phyloP scores from a whole-genome alignment of 2,888 invertebrate genomes.

The Hemaris fuciformis region DNA sequence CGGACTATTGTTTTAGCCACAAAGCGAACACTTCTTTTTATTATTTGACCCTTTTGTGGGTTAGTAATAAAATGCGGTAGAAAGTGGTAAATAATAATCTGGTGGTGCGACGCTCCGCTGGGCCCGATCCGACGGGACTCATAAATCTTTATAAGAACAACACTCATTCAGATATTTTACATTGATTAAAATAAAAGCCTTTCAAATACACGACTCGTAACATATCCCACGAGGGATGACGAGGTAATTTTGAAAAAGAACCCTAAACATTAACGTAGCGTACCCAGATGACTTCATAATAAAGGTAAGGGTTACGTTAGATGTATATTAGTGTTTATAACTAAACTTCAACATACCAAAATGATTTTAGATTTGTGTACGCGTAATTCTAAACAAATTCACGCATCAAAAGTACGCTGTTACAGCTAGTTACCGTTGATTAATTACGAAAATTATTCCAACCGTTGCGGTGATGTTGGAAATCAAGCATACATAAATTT shows the following conservation, averaged over 20 bases:
- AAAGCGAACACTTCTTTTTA: conserved; percentile 50
- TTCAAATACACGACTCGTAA: conserved; percentile 5
- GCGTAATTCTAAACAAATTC: neutral
- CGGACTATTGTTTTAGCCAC: conserved; percentile 42
- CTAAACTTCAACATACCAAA: neutral
- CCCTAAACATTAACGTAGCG: neutral
- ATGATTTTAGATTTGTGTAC: neutral
- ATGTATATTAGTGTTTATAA: conserved; percentile 2
- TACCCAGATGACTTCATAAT: conserved; percentile 7
- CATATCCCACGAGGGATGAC: conserved; percentile 10
- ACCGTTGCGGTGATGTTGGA: neutral
- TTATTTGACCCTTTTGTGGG: conserved; percentile 51
- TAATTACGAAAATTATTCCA: neutral
- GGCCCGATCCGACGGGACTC: conserved; percentile 32
- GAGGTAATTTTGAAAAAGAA: conserved; percentile 12
- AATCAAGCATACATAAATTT: neutral
- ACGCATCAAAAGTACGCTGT: neutral
- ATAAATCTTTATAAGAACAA: conserved; percentile 45
- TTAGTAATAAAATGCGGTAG: conserved; percentile 48
- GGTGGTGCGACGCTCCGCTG: conserved; percentile 42
- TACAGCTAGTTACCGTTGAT: neutral
- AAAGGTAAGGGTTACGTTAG: neutral
- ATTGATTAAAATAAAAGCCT: conserved; percentile 33
- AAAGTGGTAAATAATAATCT: conserved; percentile 57
- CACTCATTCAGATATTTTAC: conserved; percentile 43